Base-by-base conservation (phyloP, 2,113 vertebrate species). In the Glaucomys volans region DNA sequence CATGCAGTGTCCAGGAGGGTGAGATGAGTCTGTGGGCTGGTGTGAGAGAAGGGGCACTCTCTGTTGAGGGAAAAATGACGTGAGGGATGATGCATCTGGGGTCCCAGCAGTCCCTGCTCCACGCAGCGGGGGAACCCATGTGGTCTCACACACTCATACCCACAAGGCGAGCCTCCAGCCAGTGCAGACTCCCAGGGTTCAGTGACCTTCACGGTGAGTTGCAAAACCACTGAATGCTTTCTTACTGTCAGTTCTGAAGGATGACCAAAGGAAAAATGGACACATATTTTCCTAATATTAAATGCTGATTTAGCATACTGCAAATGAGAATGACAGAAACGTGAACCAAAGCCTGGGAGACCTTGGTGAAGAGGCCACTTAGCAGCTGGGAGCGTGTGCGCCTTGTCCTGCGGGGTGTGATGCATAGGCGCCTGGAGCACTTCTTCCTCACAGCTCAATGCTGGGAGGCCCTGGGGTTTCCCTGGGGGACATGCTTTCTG, bases 161-260 rank as follows among this genome's bases (percentile, higher is more conserved):
- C 0, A 22, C 35, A 7, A 4, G 18, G 84, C 2, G 0, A 35
- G 0, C 30, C 30, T 35, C 64, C 30, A 5, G 5, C 28, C 64
- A 5, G 12, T 4, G 64, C 64, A 66, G 64, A 13, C 2, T 35
- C 30, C 64, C 28, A 32, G 64, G 12, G 64, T 13, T 50, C 54
- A 16, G 72, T 20, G 72, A 80, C 64, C 66, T 69, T 67, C 16
- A 47, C 7, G 8, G 14, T 6, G 5, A 13, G 37, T 13, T 37
- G 84, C 32, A 66, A 84, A 35, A 10, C 44, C 71, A 20, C 24
- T 8, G 64, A 52, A 35, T 12, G 8, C 74, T 40, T 86, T 64
- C 80, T 37, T 17, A 11, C 52, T 35, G 16, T 77, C 81, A 28
- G 74, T 35, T 69, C 18, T 6, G 7, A 52, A 12, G 59, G 7